Conservation (phyloP, 2,888 invertebrate genomes). For the Callyntrura sp. region DNA sequence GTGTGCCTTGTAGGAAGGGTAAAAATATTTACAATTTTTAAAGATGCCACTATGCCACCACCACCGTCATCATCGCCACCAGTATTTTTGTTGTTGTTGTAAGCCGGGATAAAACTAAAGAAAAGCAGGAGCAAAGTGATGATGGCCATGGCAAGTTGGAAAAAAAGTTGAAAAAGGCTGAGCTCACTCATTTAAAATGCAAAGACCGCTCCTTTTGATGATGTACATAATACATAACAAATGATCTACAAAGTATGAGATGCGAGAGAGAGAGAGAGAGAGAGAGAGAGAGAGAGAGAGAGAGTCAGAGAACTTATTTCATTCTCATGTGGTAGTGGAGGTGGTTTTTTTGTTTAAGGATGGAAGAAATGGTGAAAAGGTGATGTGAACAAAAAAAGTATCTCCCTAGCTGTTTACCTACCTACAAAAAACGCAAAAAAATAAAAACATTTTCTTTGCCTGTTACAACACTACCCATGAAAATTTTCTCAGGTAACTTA, state of each 20-base stretch:
- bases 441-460: neutral
- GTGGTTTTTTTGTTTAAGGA: neutral
- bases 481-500: constrained; percentile 38
- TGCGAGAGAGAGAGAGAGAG: neutral
- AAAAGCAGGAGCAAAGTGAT: constrained; percentile 21
- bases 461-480: neutral
- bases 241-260: constrained; percentile 70
- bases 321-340: neutral
- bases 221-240: constrained; percentile 63
- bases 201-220: constrained; percentile 77
- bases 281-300: constrained; percentile 1
- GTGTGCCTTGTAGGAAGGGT: neutral
- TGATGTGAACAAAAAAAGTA: constrained; percentile 42
- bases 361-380: constrained; percentile 34
- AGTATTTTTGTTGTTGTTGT: neutral
- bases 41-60: constrained; percentile 9
- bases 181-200: constrained; percentile 72
- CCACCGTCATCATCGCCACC: neutral
- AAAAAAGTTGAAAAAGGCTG: constrained; percentile 43
- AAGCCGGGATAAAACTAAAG: neutral
- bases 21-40: neutral
- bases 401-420: constrained; percentile 1
- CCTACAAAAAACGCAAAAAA: neutral
- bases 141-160: neutral
- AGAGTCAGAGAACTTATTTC: constrained; percentile 7